Conservation (phyloP, 1,140 invertebrate species). For the Hormaphis cornu region DNA sequence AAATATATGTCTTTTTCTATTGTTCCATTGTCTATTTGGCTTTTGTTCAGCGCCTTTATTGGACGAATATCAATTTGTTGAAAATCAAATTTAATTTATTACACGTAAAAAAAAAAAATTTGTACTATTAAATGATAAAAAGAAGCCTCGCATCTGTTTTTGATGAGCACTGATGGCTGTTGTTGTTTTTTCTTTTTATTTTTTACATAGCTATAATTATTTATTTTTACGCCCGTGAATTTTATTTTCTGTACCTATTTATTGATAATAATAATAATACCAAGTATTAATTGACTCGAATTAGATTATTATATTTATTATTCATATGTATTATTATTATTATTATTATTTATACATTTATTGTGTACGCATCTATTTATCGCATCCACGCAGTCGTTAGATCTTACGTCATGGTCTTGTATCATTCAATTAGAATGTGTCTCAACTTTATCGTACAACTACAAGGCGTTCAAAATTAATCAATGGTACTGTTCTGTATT, state of each 20-base stretch:
- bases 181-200: conserved; percentile 19
- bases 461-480: neutral
- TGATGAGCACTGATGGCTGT: neutral
- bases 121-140: conserved; percentile 19
- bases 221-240: conserved; percentile 30
- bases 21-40: conserved; percentile 5
- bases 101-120: conserved; percentile 15
- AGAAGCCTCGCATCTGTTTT: conserved; percentile 26
- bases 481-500: neutral
- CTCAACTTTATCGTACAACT: neutral
- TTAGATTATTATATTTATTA: conserved; percentile 29
- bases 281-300: conserved; percentile 32
- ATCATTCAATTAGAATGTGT: neutral
- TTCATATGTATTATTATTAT: conserved; percentile 8
- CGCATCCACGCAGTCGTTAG: too few relatives aligned
- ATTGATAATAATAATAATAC: conserved; percentile 26
- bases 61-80: conserved; percentile 25
- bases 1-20: neutral
- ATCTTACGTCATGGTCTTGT: too few relatives aligned
- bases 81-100: conserved; percentile 32
- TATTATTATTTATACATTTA: conserved; percentile 8
- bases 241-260: conserved; percentile 32
- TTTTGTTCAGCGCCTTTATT: neutral
- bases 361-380: neutral
- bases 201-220: conserved; percentile 25